Base-by-base conservation (phyloP, 2,888 invertebrate genomes). In the Linnaemya vulpina region DNA sequence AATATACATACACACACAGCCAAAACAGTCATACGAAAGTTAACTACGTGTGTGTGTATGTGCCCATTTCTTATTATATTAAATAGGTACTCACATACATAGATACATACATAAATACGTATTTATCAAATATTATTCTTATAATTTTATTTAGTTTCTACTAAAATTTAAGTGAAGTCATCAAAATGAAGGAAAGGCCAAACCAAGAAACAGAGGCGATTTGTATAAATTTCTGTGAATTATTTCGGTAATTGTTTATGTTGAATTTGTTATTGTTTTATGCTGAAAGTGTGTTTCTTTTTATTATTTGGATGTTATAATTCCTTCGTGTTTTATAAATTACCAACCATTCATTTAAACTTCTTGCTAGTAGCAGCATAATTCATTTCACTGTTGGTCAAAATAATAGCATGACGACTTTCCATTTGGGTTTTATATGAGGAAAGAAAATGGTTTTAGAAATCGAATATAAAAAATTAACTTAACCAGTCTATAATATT, bases 91-190 rank as follows among this genome's bases (percentile, higher is more conserved):
- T n/a, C n/a, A n/a, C n/a, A n/a, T 46, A 30, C 38, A 79, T 30
- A 35, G 22, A n/a, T 67, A 30, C 30, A 15, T 9, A 51, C 46
- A 75, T 38, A 83, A 74, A 84, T 46, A 81, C 68, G 78, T 81
- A 75, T 75, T 82, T 85, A 65, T 74, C 75, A 77, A 46, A 82
- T 49, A 67, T 63, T 73, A 62, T 51, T 74, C 67, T 65, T 71
- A 35, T 49, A 46, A 63, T 71, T 78, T 70, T 71, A 35, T 80
- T 65, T 73, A 46, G 74, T 84, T 85, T 89, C 71, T 51, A 68
- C 71, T 58, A 74, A 81, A 81, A 68, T 78, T 88, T 88, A 89
- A 90, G 90, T 90, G 90, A 90, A 90, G 90, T 90, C 90, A 90
- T 90, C 90, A 90, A 89, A 88, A 89, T 63, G 49, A 68, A 65